Percentiles rank a stretch among this genome's conserved stretches.
These are phyloP conservation scores for Myotis vivesi DNA, from an alignment of 2,797 vertebrate genomes.

Conservation along the genomic window DNA sequence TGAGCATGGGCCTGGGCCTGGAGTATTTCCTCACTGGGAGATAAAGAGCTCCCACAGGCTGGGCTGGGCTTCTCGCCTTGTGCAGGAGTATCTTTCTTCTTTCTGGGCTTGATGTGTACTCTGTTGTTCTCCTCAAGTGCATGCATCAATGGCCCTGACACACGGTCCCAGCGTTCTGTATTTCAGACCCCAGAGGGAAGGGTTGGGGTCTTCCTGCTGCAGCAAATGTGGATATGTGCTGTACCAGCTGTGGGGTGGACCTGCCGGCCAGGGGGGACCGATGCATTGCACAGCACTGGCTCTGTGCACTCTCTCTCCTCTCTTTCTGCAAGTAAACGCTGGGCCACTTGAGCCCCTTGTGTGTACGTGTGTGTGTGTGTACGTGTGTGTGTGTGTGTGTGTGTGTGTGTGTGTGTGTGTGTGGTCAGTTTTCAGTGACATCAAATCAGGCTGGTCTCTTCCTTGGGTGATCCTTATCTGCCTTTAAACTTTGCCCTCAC, in stretches of 20 bases:
- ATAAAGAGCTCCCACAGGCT: not conserved
- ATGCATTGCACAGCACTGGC: not conserved
- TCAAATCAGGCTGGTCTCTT: not conserved
- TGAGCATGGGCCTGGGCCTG: not conserved
- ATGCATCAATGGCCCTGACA: not conserved
- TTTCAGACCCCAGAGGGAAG: not conserved
- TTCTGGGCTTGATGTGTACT: not conserved
- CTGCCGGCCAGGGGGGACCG: accelerated
- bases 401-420: no score
- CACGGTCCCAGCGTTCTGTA: not conserved
- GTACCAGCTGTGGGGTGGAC: not conserved
- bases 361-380: not conserved
- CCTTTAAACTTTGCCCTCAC: not conserved
- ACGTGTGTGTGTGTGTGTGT: not conserved
- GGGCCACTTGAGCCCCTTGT: not conserved
- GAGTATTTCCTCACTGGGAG: not conserved
- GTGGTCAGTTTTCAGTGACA: not conserved
- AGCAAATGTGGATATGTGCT: not conserved
- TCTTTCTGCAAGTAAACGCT: not conserved
- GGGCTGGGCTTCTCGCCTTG: not conserved
- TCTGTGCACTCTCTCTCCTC: not conserved
- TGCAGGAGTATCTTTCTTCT: not conserved
- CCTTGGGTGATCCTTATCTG: not conserved
- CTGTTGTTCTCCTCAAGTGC: not conserved
- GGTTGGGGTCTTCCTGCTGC: not conserved